These are phyloP conservation scores for Bacillus rossius DNA, from an alignment of 1,140 invertebrate genomes.

Conservation along the genomic window DNA sequence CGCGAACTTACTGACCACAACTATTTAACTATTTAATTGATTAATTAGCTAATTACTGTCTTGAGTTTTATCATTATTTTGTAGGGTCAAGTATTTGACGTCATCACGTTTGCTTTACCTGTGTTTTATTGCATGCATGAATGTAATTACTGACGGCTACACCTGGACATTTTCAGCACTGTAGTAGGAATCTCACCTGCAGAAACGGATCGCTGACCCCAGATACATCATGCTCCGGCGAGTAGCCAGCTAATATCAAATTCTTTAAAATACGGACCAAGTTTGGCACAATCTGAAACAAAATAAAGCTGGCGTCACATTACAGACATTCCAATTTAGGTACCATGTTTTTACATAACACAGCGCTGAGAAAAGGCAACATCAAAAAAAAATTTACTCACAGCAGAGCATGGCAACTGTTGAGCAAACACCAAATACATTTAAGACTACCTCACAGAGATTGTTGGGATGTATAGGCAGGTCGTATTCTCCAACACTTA, in stretches of 20 bases:
- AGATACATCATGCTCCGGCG: constrained; percentile 99
- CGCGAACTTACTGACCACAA: no score
- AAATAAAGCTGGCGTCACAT: constrained; percentile 23
- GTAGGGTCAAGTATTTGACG: no score
- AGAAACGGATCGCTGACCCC: constrained; percentile 99
- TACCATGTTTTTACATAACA: not conserved
- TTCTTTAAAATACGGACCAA: constrained; percentile 97
- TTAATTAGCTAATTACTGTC: no score
- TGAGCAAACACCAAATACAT: not conserved
- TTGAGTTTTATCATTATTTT: no score
- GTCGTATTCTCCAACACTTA: no score
- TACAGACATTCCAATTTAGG: constrained; percentile 3
- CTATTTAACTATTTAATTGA: no score
- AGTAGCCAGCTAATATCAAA: constrained; percentile 96
- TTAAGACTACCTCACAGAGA: no score
- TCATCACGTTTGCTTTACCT: no score
- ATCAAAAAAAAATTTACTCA: not conserved
- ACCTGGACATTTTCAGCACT: no score
- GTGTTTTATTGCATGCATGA: no score
- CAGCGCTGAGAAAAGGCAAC: not conserved
- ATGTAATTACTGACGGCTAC: no score
- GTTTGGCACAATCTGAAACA: constrained; percentile 92
- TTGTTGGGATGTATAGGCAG: no score
- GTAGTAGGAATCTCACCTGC: constrained; percentile 71
- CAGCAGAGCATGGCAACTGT: not conserved